A percentile compares a stretch with the other conserved stretches of the same genome.
Evolutionary conservation across 2,888 invertebrate genomes (phyloP).

Genomic region (Lumbricus terrestris): DNA sequence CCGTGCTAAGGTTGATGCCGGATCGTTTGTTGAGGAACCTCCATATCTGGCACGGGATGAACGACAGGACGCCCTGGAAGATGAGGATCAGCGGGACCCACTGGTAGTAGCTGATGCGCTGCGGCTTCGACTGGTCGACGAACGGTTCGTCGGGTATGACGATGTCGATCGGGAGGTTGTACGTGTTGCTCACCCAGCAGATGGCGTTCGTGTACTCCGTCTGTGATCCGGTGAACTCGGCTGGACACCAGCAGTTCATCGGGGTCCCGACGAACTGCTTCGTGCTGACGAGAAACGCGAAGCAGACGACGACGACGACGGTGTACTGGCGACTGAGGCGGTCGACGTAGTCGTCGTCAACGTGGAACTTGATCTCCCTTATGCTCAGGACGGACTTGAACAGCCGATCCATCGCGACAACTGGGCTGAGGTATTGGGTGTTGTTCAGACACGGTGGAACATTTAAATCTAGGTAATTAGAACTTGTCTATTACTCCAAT

Average conservation of each 20-base stretch:
- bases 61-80: constrained; percentile 40
- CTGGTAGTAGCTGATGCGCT: constrained; percentile 41
- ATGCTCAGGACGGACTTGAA: constrained; percentile 42
- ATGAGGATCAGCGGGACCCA: constrained; percentile 43
- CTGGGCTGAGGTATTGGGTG: not conserved
- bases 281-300: constrained; percentile 41
- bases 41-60: constrained; percentile 41
- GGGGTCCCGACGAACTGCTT: constrained; percentile 43
- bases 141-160: constrained; percentile 33
- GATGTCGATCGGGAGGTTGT: constrained; percentile 38
- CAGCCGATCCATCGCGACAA: constrained; percentile 38
- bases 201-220: constrained; percentile 42
- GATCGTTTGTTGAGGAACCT: constrained; percentile 42
- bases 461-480: not conserved
- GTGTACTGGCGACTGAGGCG: constrained; percentile 41
- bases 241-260: constrained; percentile 43
- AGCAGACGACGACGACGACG: constrained; percentile 40
- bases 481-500: too few relatives aligned
- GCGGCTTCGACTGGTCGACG: constrained; percentile 20
- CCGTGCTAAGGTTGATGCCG: constrained; percentile 38
- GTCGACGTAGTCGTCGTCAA: constrained; percentile 43
- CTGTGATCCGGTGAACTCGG: constrained; percentile 41
- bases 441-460: not conserved
- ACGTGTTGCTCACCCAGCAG: constrained; percentile 44
- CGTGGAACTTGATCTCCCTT: constrained; percentile 41